Evolutionary conservation across 2,113 vertebrate genomes (phyloP), one percentile per base, ranked within the genome.

Genomic region (Sturnus vulgaris): DNA sequence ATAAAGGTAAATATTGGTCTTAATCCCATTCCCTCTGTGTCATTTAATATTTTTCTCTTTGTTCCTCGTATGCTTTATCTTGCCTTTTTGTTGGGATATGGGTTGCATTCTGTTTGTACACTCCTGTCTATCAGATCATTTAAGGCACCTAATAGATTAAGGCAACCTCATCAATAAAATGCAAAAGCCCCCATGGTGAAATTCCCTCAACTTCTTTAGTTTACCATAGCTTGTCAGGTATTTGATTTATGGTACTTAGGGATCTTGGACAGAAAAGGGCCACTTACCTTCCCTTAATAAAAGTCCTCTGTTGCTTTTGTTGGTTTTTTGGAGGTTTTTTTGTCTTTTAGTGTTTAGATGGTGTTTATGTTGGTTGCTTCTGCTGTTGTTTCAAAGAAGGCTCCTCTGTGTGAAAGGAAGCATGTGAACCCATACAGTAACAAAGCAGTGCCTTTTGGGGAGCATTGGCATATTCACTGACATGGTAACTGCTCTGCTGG

Each of bases 401-500:
- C 52, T 92, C 84, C 69, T 82, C 30, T 24, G 66, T 64, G 72
- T 88, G 28, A 4, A n/a, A 95, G 91, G 71, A 95, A 90, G 70
- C 42, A 0, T 39, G 13, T 47, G 82, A 79, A 81, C 90, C 95
- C 96, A 92, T 88, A 65, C 94, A 86, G 79, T 83, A 78, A 42
- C 68, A 68, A 31, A n/a, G 78, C 63, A 63, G 12, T 88, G 92
- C 60, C 88, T 97, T 95, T 59, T 75, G 90, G 86, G 77, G 70
- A 84, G 37, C 55, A 15, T 1, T 93, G 88, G 66, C 66, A 27
- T 57, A 31, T 84, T 61, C 91, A 15, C 3, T 91, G 87, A 73
- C 80, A 69, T 37, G 52, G 60, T 80, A 89, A 95, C 86, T 79
- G 84, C 92, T 95, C 91, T 96, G 47, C 65, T 85, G 92, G 78